Evolutionary conservation across 2,797 vertebrate species (phyloP).

Genomic region (Chaetodon trifasciatus): DNA sequence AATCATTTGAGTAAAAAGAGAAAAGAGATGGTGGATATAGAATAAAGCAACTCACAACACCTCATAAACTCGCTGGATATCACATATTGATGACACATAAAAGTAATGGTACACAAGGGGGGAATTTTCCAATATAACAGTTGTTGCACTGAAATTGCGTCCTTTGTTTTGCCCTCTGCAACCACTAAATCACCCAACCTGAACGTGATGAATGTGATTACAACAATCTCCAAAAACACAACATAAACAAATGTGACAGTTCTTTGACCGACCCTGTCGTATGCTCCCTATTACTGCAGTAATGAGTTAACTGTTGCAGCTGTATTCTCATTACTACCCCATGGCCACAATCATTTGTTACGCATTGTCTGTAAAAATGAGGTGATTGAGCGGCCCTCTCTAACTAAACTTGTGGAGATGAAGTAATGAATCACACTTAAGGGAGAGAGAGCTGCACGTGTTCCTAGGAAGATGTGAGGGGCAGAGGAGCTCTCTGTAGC

Average conservation of each 20-base stretch:
- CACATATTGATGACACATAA: background rate
- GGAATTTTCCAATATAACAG: background rate
- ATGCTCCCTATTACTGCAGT: conserved; percentile 15
- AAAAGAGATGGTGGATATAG: background rate
- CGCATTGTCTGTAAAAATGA: conserved; percentile 18
- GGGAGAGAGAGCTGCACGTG: conserved; percentile 34
- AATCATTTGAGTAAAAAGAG: conserved; percentile 1
- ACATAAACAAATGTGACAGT: conserved; percentile 13
- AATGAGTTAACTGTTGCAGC: conserved; percentile 31
- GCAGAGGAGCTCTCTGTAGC: conserved; percentile 4
- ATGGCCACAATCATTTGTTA: conserved; percentile 19
- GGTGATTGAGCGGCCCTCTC: conserved; percentile 7
- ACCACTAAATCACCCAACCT: background rate
- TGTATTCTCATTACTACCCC: conserved; percentile 10
- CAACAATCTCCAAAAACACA: conserved; percentile 7
- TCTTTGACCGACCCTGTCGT: conserved; percentile 6
- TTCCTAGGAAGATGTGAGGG: conserved; percentile 16
- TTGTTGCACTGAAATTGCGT: conserved; percentile 1
- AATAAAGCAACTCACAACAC: background rate
- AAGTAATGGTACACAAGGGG: background rate
- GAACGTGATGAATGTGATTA: background rate
- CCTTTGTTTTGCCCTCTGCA: conserved; percentile 10
- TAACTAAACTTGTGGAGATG: conserved; percentile 31
- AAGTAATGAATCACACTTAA: conserved; percentile 49
- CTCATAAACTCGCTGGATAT: background rate